These are phyloP conservation scores for Corythoichthys haematopterus DNA, from an alignment of 2,113 vertebrate genomes.

Conservation along the genomic window DNA sequence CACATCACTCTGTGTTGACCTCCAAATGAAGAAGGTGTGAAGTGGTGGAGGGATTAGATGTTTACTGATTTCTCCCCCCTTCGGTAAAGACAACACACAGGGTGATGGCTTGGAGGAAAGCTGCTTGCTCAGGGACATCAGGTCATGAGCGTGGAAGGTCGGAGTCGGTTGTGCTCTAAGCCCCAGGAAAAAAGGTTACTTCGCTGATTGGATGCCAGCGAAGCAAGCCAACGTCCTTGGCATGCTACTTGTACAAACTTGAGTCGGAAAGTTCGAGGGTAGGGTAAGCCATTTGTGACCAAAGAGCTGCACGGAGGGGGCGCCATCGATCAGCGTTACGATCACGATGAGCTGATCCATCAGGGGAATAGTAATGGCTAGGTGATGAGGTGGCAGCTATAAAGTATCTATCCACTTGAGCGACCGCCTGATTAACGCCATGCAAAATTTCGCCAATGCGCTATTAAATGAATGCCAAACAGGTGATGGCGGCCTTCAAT, in stretches of 20 bases:
- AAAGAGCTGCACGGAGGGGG: conserved; percentile 62
- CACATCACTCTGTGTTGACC: conserved; percentile 14
- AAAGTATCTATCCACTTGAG: conserved; percentile 63
- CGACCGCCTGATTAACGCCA: conserved; percentile 59
- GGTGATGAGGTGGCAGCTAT: conserved; percentile 65
- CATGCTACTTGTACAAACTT: conserved; percentile 52
- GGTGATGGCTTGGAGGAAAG: conserved; percentile 36
- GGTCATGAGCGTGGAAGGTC: conserved; percentile 21
- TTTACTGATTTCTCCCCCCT: conserved; percentile 42
- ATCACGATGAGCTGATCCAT: conserved; percentile 56
- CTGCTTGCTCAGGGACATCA: conserved; percentile 50
- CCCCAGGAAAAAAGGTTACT: conserved; percentile 33
- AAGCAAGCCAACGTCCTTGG: conserved; percentile 56
- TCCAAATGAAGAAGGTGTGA: conserved; percentile 10
- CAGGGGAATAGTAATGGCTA: conserved; percentile 69
- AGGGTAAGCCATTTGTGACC: conserved; percentile 52
- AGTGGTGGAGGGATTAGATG: conserved; percentile 26
- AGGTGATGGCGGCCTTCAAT: conserved; percentile 55
- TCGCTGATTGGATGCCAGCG: conserved; percentile 59
- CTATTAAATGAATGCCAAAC: conserved; percentile 65
- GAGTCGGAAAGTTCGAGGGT: conserved; percentile 52
- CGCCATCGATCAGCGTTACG: conserved; percentile 69
- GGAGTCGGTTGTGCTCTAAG: conserved; percentile 9
- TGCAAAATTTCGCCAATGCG: conserved; percentile 64
- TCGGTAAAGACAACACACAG: conserved; percentile 43